A percentile compares a stretch with the other conserved stretches of the same genome.
These are phyloP conservation scores for Fragum sueziense DNA, from an alignment of 2,888 invertebrate species.

Conservation along the genomic window DNA sequence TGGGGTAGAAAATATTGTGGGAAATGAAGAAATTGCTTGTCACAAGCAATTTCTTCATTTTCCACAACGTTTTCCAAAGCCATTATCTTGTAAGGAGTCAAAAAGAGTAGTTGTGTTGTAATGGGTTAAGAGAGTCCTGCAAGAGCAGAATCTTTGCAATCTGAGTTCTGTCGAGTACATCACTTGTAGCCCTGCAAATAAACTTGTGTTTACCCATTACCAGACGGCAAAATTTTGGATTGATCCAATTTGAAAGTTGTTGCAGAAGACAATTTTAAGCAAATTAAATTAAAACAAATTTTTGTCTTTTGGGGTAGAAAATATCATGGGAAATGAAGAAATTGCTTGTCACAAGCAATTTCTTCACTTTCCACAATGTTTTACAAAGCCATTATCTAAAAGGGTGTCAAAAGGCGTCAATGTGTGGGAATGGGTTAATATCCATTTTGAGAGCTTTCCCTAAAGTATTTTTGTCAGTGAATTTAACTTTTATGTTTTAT, in stretches of 20 bases:
- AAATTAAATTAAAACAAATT: no score
- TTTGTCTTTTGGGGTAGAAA: no score
- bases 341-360: background rate
- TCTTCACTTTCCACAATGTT: background rate
- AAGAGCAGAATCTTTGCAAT: background rate
- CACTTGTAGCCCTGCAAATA: no score
- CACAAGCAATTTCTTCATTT: background rate
- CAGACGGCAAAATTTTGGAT: no score
- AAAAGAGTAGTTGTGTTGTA: background rate
- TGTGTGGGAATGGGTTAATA: background rate
- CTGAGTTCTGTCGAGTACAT: no score
- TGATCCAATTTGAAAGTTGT: no score
- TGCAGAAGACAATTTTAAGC: no score
- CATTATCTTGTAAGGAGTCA: background rate
- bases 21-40: background rate
- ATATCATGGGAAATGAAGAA: no score
- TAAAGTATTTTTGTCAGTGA: no score
- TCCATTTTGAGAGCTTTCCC: background rate
- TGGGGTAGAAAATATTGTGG: no score
- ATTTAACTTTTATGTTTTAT: no score
- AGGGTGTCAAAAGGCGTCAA: background rate
- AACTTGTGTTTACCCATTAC: no score
- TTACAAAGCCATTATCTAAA: background rate
- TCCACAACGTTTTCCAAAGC: background rate
- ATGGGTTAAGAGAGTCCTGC: slow-evolving; percentile 2